Evolutionary conservation across 2,113 vertebrate genomes (phyloP).

Genomic region (Sialia sialis): DNA sequence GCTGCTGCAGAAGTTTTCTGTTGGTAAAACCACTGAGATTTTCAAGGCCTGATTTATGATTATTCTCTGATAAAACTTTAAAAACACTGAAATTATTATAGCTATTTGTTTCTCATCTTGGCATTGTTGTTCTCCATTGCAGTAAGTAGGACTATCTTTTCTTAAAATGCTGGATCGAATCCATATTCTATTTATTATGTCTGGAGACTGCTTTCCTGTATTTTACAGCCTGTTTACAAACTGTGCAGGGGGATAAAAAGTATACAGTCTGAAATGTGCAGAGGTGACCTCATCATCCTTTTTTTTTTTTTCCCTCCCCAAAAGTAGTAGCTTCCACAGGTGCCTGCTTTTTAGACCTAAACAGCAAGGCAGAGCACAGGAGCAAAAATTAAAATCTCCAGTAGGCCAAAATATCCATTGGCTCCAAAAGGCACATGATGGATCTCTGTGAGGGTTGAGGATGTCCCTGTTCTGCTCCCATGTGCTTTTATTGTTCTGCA

Average conservation of each 20-base stretch:
- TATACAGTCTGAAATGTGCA: neutral
- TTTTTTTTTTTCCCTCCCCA: too few relatives aligned
- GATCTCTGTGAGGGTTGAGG: neutral
- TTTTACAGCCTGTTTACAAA: conserved; percentile 48
- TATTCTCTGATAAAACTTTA: conserved; percentile 27
- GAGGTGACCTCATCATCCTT: neutral
- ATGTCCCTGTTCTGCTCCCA: neutral
- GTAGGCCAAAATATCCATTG: neutral
- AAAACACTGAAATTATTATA: conserved; percentile 32
- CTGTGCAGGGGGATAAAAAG: neutral
- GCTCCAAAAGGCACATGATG: neutral
- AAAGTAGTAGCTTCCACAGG: neutral
- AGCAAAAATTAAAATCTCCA: neutral
- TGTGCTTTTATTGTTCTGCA: neutral
- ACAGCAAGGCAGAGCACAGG: neutral
- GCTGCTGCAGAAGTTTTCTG: neutral
- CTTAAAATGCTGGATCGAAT: conserved; percentile 18
- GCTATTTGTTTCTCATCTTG: conserved; percentile 42
- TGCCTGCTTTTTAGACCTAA: neutral
- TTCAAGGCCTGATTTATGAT: conserved; percentile 25
- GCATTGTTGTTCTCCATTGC: conserved; percentile 20
- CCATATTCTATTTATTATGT: conserved; percentile 46
- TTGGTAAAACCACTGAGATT: neutral
- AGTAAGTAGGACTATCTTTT: conserved; percentile 39
- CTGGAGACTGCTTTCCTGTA: neutral